phyloP scores from a whole-genome alignment of 2,888 invertebrate genomes.

The Hypercompe scribonia region DNA sequence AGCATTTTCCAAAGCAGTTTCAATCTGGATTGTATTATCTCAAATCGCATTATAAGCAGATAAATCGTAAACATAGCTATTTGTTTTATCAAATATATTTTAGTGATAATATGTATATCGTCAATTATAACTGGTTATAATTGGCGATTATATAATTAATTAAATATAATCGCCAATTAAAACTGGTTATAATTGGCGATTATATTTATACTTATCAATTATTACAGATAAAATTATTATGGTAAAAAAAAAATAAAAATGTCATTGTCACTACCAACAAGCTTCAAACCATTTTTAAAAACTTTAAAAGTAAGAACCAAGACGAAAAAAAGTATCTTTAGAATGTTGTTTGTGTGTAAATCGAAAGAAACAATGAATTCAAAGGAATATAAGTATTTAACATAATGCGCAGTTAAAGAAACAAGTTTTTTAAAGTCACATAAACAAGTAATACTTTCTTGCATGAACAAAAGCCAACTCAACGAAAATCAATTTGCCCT shows the following conservation, averaged over 20 bases:
- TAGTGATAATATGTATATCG: background rate
- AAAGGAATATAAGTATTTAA: background rate
- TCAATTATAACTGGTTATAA: background rate
- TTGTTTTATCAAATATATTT: background rate
- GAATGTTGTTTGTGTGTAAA: background rate
- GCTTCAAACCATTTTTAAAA: no score
- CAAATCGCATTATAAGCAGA: background rate
- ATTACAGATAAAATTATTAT: background rate
- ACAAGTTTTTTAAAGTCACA: slow-evolving; percentile 2
- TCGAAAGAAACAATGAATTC: background rate
- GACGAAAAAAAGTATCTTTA: background rate
- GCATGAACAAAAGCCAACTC: background rate
- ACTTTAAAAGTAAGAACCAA: no score
- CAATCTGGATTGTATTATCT: background rate
- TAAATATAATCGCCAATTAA: background rate
- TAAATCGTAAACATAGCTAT: background rate
- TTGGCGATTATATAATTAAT: no score
- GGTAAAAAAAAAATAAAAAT: background rate
- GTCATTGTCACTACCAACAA: background rate
- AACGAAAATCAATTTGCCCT: slow-evolving; percentile 1
- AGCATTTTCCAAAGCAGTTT: background rate
- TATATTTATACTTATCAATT: background rate
- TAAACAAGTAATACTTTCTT: background rate
- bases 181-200: background rate
- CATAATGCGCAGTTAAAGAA: slow-evolving; percentile 8